Evolutionary conservation across 2,797 vertebrate genomes (phyloP).

Genomic region (Eremophila alpestris): DNA sequence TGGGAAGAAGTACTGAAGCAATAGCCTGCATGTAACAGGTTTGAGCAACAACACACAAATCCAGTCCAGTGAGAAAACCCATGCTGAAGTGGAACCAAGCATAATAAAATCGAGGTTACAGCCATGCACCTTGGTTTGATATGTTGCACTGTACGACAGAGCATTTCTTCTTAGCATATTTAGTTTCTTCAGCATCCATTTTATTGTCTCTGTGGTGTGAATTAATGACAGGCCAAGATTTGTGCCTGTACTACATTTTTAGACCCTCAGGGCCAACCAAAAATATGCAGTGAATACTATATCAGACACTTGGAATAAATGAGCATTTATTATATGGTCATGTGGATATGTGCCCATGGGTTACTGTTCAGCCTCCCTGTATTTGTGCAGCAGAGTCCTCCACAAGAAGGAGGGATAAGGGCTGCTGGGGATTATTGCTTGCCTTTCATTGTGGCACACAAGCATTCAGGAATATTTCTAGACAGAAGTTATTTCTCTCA

Average conservation of each 20-base stretch:
- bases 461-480: background rate
- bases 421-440: background rate
- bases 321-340: background rate
- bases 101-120: background rate
- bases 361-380: background rate
- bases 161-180: background rate
- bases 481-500: background rate
- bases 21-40: background rate
- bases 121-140: background rate
- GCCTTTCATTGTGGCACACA: background rate
- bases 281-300: background rate
- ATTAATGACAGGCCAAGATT: background rate
- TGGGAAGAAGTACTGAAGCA: background rate
- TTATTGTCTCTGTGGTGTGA: background rate
- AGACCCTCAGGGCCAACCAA: background rate
- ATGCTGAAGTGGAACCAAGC: background rate
- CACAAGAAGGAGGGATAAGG: background rate
- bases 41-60: background rate
- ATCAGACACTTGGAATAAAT: background rate
- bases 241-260: background rate
- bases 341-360: too few relatives aligned
- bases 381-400: background rate
- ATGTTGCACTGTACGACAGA: fast-evolving
- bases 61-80: background rate
- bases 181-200: background rate